Evolutionary conservation across 2,113 vertebrate species (phyloP), one percentile per base, ranked within the genome.

Genomic region (Pardalotus punctatus): DNA sequence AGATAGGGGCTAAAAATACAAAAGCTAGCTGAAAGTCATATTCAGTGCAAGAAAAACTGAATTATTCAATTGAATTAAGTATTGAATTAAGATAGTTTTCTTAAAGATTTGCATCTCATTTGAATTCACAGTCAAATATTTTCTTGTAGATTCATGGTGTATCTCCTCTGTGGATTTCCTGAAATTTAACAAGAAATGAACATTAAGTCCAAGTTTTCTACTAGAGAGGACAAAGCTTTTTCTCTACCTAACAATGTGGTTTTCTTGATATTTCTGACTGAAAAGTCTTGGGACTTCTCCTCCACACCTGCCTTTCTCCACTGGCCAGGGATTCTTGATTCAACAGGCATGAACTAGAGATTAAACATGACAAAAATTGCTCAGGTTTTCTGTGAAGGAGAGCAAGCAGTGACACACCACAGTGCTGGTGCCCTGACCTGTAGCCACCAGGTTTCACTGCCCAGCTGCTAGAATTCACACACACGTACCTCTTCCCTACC

Each of bases 401-500:
- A 15, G 17, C 25, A 33, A 58, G 53, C 19, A 29, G 33, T 3
- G 9, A 27, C 33, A 21, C 5, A 6, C 17, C 21, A 6, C 50
- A 22, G 6, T 1, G 4, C 38, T 13, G 20, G 23, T 58, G 51
- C 29, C 4, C 57, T 33, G 28, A 24, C 23, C 42, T 4, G 3
- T 0, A 35, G 48, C 29, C 43, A 4, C 33, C 5, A 25, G 29
- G 18, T 33, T 60, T 40, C 5, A 0, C 21, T 42, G 80, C 54
- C 29, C n/a, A 10, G 25, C 61, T 47, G 2, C 31, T 7, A 0
- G 19, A 60, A 53, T 51, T 36, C 54, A 28, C 9, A 6, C 0
- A 0, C 7, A 5, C 35, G 0, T 3, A 2, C 24, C 31, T 73
- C 29, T 57, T 48, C 71, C 45, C 20, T 35, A 2, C 7, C 3